A percentile compares a stretch with the other conserved stretches of the same genome.
Evolutionary conservation across 2,888 invertebrate genomes (phyloP).

Genomic region (Cremastinae sp.): DNA sequence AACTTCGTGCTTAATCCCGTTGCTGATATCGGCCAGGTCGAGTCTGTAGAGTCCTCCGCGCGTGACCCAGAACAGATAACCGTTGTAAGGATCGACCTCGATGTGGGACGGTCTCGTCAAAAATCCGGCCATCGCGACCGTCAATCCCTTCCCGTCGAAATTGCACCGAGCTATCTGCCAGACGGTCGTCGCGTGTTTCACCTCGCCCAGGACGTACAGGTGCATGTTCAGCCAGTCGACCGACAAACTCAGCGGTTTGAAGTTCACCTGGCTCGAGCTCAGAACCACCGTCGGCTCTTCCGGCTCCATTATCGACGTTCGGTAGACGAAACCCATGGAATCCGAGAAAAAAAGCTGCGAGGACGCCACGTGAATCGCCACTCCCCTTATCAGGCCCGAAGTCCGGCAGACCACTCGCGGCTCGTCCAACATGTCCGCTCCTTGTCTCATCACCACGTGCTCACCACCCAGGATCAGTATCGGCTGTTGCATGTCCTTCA

Average conservation of each 20-base stretch:
- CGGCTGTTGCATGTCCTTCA: constrained; percentile 86
- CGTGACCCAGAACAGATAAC: constrained; percentile 91
- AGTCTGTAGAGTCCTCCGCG: constrained; percentile 88
- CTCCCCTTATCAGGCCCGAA: constrained; percentile 84
- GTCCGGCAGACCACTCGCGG: constrained; percentile 86
- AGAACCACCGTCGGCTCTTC: constrained; percentile 81
- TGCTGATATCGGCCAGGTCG: constrained; percentile 89
- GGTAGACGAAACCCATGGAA: constrained; percentile 85
- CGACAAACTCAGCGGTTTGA: constrained; percentile 87
- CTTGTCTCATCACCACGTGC: constrained; percentile 86
- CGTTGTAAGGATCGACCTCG: constrained; percentile 96
- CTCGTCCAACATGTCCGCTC: constrained; percentile 86
- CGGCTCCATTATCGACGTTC: constrained; percentile 77
- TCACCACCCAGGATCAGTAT: constrained; percentile 87
- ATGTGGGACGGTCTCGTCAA: constrained; percentile 88
- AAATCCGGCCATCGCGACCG: constrained; percentile 87
- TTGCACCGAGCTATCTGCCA: constrained; percentile 91
- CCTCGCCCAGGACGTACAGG: constrained; percentile 90
- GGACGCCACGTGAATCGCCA: constrained; percentile 88
- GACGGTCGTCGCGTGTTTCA: constrained; percentile 81
- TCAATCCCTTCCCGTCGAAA: constrained; percentile 87
- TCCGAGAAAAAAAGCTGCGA: constrained; percentile 90
- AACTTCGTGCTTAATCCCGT: constrained; percentile 87
- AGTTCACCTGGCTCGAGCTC: constrained; percentile 83
- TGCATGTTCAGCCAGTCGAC: constrained; percentile 95